Base-by-base conservation (phyloP, 2,888 invertebrate genomes). In the Erebia palarica region DNA sequence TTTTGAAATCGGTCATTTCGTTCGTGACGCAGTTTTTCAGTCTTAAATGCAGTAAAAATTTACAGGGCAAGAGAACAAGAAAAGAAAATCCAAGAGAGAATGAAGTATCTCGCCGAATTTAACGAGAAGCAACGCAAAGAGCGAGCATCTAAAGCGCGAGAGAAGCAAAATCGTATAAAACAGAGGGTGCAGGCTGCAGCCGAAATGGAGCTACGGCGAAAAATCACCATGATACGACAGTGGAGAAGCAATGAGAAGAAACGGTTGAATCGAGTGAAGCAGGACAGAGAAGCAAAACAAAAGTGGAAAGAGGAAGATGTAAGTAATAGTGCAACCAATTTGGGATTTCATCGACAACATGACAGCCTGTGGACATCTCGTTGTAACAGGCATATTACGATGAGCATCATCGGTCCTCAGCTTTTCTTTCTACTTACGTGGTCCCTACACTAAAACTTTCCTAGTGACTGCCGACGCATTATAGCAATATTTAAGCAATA, bases 211-310 rank as follows among this genome's bases (percentile, higher is more conserved):
- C 79, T 92, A 1, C 78, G 91, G 11, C 79, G 93, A 47, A 92
- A 92, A 78, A 93, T 93, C 70, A 90, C 88, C 0, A 91, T 92
- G 93, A 82, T 93, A 66, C 83, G 92, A 1, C 86, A 85, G 75
- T 93, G 93, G 93, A 80, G 92, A 36, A 61, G 80, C 16, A 91
- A 92, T 65, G 93, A 93, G 80, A 90, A 82, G 83, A 91, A 90
- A 55, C 78, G 93, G 11, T 10, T 89, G 63, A 84, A 84, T 58
- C 78, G 92, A 55, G 64, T 91, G 9, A 87, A 85, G 74, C 81
- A 83, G 5, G 91, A 92, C n/a, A 81, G 81, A 65, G 89, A 90
- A 36, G 74, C 82, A 1, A 90, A 88, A 63, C 71, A 81, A 61
- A 87, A 77, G 69, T 79, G 76, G 27, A 65, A 84, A 71, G 90